Conservation (phyloP, 2,888 invertebrate genomes). For the Drosophila lutescens region DNA sequence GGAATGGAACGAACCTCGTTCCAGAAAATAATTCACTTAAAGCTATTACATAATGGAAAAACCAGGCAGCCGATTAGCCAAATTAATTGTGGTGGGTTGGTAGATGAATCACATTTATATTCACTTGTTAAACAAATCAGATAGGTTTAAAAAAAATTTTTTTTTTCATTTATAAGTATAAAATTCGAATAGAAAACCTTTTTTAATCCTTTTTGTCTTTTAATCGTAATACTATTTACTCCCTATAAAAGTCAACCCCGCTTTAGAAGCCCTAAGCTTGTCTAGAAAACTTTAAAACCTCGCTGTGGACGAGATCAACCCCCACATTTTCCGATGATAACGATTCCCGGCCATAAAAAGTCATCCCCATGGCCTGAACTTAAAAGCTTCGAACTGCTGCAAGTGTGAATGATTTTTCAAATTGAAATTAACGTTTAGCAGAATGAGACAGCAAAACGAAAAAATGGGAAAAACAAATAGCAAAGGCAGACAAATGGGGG, state of each 20-base stretch:
- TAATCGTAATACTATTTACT: no score
- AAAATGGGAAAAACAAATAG: conserved; percentile 11
- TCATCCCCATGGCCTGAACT: conserved; percentile 24
- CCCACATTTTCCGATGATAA: conserved; percentile 16
- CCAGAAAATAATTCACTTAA: conserved; percentile 10
- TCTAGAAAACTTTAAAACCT: conserved; percentile 2
- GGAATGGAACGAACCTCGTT: conserved; percentile 26
- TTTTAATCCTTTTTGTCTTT: not conserved
- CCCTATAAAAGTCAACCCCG: conserved; percentile 17
- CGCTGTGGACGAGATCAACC: conserved; percentile 18
- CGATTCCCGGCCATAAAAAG: conserved; percentile 13
- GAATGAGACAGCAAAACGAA: conserved; percentile 16
- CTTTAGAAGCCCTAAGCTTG: not conserved
- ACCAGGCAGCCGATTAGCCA: conserved; percentile 14
- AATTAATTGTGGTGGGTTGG: conserved; percentile 12
- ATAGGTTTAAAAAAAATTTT: no score
- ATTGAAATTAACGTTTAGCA: conserved; percentile 36
- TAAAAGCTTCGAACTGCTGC: conserved; percentile 6
- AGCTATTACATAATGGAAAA: conserved; percentile 5
- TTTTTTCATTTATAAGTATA: no score
- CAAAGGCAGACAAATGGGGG: not conserved
- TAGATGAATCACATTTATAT: no score
- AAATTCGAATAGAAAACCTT: no score
- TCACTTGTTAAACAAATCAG: not conserved
- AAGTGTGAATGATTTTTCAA: conserved; percentile 43